phyloP scores from a whole-genome alignment of 2,113 vertebrate species.

The Thomomys bottae region DNA sequence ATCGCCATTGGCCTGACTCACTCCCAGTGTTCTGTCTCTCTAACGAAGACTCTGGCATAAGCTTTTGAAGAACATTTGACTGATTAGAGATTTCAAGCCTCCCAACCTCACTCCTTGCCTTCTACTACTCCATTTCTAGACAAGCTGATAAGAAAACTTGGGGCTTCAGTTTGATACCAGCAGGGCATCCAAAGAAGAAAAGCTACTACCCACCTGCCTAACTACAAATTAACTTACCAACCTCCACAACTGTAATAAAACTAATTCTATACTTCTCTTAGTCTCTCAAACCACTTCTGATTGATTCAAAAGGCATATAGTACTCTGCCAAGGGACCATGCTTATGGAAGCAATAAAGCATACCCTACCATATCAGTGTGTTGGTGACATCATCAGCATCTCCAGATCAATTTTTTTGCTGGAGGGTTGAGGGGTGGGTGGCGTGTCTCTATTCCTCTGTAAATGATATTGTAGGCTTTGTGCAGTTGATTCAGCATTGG shows the following conservation, averaged over 20 bases:
- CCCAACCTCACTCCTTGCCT: background rate
- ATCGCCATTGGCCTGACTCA: background rate
- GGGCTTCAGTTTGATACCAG: background rate
- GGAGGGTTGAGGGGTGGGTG: no score
- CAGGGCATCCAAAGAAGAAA: background rate
- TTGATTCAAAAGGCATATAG: rapidly evolving
- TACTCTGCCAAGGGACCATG: background rate
- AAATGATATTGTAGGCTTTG: background rate
- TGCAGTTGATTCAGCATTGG: background rate
- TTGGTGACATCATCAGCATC: background rate
- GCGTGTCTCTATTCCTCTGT: background rate
- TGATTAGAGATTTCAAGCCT: background rate
- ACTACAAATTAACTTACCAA: background rate
- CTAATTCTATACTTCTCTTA: background rate
- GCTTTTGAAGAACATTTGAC: background rate
- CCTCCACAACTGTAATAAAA: background rate
- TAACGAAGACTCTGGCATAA: background rate
- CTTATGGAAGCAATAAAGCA: background rate
- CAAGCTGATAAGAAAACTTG: background rate
- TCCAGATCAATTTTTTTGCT: background rate
- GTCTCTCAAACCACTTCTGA: background rate
- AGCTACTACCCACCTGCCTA: no score
- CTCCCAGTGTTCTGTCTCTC: background rate
- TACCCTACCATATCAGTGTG: background rate
- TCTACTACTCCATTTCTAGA: background rate